Evolutionary conservation across 2,888 invertebrate species (phyloP).

Genomic region (Cantharis flavilabris): DNA sequence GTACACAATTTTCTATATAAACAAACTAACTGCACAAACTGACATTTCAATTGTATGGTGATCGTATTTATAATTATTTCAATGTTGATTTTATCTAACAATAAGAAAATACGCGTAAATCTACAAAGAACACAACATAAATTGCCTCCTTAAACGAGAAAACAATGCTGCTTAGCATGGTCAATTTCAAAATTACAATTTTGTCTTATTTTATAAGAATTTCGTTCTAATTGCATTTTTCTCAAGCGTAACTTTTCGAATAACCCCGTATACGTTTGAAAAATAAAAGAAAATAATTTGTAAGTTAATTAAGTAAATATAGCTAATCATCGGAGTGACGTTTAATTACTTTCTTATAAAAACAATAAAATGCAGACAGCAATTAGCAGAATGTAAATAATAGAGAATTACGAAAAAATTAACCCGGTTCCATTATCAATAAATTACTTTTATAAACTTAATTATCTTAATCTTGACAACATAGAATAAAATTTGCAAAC

Average conservation of each 20-base stretch:
- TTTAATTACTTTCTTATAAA: background rate
- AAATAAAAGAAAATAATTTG: background rate
- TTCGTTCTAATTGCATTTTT: no score
- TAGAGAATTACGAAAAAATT: background rate
- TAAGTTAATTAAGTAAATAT: background rate
- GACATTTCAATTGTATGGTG: conserved; percentile 50
- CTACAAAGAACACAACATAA: background rate
- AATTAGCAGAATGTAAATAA: background rate
- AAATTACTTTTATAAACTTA: background rate
- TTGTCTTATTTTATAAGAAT: background rate
- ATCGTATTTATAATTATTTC: conserved; percentile 41
- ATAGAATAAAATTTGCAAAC: background rate
- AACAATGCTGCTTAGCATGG: background rate
- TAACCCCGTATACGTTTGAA: background rate
- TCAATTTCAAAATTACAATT: background rate
- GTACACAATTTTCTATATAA: conserved; percentile 33
- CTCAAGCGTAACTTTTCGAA: background rate
- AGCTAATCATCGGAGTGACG: background rate
- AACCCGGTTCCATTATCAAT: background rate
- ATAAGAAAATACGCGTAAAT: conserved; percentile 3
- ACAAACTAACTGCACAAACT: conserved; percentile 48
- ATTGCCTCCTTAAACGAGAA: background rate
- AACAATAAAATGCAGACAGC: background rate
- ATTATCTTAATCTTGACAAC: background rate
- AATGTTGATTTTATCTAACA: conserved; percentile 44